Base-by-base conservation (phyloP, 1,140 invertebrate species). In the Manduca sexta region DNA sequence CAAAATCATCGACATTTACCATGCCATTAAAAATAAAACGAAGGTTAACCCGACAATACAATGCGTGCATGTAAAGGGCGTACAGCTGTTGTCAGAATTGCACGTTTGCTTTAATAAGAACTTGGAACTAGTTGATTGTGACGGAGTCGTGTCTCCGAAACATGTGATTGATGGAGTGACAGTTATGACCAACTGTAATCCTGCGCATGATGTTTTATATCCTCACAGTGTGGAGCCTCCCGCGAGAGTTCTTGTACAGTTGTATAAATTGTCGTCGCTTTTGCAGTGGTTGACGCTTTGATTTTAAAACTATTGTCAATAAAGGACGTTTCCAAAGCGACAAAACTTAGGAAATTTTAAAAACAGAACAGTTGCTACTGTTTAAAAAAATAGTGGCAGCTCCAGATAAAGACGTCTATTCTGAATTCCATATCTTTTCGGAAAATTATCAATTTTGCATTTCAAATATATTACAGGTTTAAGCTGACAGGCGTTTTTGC, bases 101-200 rank as follows among this genome's bases (percentile, higher is more conserved):
- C 80, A 91, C 3, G 87, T 93, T 33, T 93, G 92, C 73, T 91
- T 93, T 42, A 76, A 90, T 56, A 93, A 92, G 56, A 68, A 69
- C 3, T 67, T 93, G 10, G 64, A 88, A 34, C 64, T 91, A 7
- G 79, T 86, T 10, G 84, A 91, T 49, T 92, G 91, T 62, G 88
- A 90, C 62, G 88, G 87, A 11, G 74, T 49, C 30, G 33, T 66
- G 7, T 54, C 56, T 26, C 21, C 21, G 12, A 82, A 74, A 7
- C 80, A 77, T 16, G 74, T 4, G n/a, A n/a, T 43, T n/a, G 14
- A 6, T n/a, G 18, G 16, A n/a, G 16, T n/a, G 5, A 12, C 81
- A 59, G 44, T 89, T 37, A 75, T 86, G 37, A 90, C 88, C 2
- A 91, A 91, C 58, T 93, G 91, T 69, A 78, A 89, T 52, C 57